These are phyloP conservation scores for Dorcus hopei DNA, from an alignment of 2,888 invertebrate genomes.

Conservation along the genomic window DNA sequence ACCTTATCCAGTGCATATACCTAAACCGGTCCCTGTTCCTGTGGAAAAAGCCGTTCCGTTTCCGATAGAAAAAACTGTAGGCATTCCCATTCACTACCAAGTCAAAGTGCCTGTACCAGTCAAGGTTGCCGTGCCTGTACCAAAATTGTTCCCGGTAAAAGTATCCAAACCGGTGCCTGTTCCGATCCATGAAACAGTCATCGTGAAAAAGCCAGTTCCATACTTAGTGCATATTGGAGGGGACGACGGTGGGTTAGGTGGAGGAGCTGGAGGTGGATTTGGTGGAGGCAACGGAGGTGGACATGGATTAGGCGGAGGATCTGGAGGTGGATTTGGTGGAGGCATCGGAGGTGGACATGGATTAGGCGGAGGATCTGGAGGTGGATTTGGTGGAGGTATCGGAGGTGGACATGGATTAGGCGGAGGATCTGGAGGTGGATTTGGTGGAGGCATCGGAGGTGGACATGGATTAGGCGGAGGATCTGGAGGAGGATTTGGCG, in stretches of 20 bases:
- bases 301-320: constrained; percentile 6
- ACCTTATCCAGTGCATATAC: constrained; percentile 11
- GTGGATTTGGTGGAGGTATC: background rate
- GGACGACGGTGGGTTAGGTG: constrained; percentile 3
- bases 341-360: background rate
- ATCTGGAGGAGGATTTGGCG: background rate
- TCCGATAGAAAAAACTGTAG: constrained; percentile 12
- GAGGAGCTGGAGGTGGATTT: constrained; percentile 3
- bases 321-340: constrained; percentile 6
- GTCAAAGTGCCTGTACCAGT: constrained; percentile 15
- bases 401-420: background rate
- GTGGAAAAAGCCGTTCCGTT: constrained; percentile 14
- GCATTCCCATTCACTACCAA: constrained; percentile 4
- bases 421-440: background rate
- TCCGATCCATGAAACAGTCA: constrained; percentile 12
- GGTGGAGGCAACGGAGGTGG: constrained; percentile 3
- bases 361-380: background rate
- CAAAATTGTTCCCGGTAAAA: constrained; percentile 15
- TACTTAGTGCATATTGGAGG: constrained; percentile 9
- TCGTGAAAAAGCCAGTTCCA: constrained; percentile 11
- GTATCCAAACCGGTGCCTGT: constrained; percentile 15
- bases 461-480: background rate
- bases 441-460: background rate
- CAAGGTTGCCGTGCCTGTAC: constrained; percentile 13
- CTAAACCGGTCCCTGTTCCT: constrained; percentile 10